phyloP scores from a whole-genome alignment of 2,797 vertebrate genomes.

The Typhlichthys eigenmanni region DNA sequence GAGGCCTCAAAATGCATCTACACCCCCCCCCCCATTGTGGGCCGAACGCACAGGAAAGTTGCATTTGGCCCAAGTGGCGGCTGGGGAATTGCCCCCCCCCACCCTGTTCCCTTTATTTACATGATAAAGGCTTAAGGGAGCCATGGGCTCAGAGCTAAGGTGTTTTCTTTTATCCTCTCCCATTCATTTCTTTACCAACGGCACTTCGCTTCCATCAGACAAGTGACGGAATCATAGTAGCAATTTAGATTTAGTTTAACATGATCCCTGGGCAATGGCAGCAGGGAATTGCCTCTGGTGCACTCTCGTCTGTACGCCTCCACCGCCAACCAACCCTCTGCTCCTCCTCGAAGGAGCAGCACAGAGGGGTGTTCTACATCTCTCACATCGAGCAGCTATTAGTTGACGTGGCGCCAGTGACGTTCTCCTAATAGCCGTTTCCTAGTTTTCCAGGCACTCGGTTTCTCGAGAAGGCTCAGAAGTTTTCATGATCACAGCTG shows the following conservation, averaged over 20 bases:
- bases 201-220: constrained; percentile 66
- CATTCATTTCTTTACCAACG: constrained; percentile 75
- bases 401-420: constrained; percentile 18
- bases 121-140: constrained; percentile 87
- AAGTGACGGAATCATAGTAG: constrained; percentile 69
- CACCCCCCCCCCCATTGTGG: constrained; percentile 66
- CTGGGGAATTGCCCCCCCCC: constrained; percentile 83
- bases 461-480: constrained; percentile 32
- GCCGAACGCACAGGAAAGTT: constrained; percentile 80
- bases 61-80: constrained; percentile 86
- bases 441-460: constrained; percentile 22
- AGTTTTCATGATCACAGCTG: constrained; percentile 40
- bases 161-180: constrained; percentile 6
- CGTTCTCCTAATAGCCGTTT: constrained; percentile 18
- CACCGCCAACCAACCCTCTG: constrained; percentile 11
- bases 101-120: constrained; percentile 85
- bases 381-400: constrained; percentile 24
- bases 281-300: constrained; percentile 68
- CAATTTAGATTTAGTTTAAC: constrained; percentile 72
- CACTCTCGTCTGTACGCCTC: constrained; percentile 34
- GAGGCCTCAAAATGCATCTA: constrained; percentile 86
- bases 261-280: constrained; percentile 50
- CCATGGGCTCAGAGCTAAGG: constrained; percentile 30
- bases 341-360: constrained; percentile 3
- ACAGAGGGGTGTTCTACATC: constrained; percentile 33